Percentiles rank a stretch among this genome's conserved stretches.
These are phyloP conservation scores for Trilocha varians DNA, from an alignment of 2,888 invertebrate species.

Conservation along the genomic window DNA sequence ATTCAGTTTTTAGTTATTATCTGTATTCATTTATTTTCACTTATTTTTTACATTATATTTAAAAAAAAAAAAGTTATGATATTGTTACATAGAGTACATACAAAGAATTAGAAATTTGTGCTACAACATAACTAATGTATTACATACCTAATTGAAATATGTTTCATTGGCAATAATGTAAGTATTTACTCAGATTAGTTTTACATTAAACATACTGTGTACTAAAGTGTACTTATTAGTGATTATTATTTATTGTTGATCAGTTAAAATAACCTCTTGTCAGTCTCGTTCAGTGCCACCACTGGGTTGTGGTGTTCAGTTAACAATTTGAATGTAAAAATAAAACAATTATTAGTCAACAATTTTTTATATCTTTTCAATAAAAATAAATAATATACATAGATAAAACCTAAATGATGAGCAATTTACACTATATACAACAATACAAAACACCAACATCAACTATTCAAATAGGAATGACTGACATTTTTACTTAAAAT, in stretches of 20 bases:
- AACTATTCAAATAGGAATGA: slow-evolving; percentile 18
- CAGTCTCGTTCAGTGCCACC: not conserved
- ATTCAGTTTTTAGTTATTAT: not conserved
- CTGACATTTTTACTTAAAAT: slow-evolving; percentile 38
- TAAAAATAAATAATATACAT: slow-evolving; percentile 52
- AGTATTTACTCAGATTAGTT: too few species aligned
- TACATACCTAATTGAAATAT: too few species aligned
- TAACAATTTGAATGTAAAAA: not conserved
- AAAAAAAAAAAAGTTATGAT: too few species aligned
- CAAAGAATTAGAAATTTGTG: too few species aligned
- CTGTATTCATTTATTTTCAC: too few species aligned
- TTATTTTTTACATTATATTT: too few species aligned
- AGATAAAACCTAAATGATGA: slow-evolving; percentile 38
- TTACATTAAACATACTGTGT: too few species aligned
- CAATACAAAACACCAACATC: slow-evolving; percentile 20
- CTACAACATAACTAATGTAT: too few species aligned
- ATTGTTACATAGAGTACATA: too few species aligned
- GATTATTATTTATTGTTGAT: too few species aligned
- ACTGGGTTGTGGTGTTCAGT: not conserved
- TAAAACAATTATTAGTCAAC: slow-evolving; percentile 28
- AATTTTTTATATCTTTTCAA: slow-evolving; percentile 42
- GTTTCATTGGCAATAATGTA: too few species aligned
- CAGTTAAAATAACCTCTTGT: not conserved
- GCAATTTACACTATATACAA: slow-evolving; percentile 67
- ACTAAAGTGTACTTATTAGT: too few species aligned